Evolutionary conservation across 1,140 invertebrate genomes (phyloP), one percentile per base, ranked within the genome.

Genomic region (Coenobita brevimanus): DNA sequence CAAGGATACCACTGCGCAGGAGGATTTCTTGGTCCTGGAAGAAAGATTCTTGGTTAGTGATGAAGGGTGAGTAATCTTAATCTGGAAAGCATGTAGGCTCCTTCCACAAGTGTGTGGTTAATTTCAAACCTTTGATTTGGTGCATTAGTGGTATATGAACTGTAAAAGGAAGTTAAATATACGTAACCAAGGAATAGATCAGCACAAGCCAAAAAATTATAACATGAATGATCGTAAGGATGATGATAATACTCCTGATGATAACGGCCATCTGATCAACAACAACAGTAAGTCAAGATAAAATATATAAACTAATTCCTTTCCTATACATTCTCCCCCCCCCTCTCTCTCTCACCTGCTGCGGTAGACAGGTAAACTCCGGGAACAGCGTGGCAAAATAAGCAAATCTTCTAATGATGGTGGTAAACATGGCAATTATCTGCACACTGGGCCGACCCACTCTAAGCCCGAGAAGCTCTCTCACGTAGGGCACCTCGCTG

Each of bases 341-440:
- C 60, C 24, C 0, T n/a, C 10, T 27, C 27, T 27, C 30, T 73
- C 69, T 73, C 17, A 86, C 83, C 83, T 86, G 73, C 0, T 54
- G 15, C 27, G 83, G 83, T n/a, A 86, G 83, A 17, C 67, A 60
- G 36, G 57, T 79, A 41, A 86, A 86, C 43, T 79, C 73, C 24
- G 73, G 83, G 27, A 86, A 86, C 36, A 86, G 73, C n/a, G 73
- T 30, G 0, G 83, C 83, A 24, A 86, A 86, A 36, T 86, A 75
- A 67, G 83, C 83, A 38, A 86, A 86, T 21, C 83, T 73, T 3
- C 83, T 54, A 3, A 86, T 75, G 4, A 86, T 62, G 0, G 83
- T 86, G 4, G 83, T 79, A n/a, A 86, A 86, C 83, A 86, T 86
- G 75, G 57, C 69, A 43, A 86, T 78, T 21, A 86, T 79, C 54